Percentiles rank a stretch among this genome's conserved stretches.
Evolutionary conservation across 2,113 vertebrate genomes (phyloP).

Genomic region (Mola mola): DNA sequence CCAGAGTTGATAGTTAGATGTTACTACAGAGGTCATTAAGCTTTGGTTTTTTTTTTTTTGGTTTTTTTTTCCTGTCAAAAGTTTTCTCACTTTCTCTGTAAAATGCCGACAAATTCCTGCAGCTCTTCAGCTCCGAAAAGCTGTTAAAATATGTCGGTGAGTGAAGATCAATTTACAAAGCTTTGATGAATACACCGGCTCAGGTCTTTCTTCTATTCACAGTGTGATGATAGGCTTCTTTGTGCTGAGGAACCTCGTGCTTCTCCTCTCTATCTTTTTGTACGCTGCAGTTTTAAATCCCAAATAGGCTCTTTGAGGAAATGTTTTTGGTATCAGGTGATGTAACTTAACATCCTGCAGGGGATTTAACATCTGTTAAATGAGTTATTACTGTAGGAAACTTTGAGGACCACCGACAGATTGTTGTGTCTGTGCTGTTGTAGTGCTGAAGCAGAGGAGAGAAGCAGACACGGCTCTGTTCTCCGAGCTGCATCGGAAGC

Average conservation of each 20-base stretch:
- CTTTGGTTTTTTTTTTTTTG: no score
- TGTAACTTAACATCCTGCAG: background rate
- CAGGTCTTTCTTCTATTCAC: background rate
- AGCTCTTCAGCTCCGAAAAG: no score
- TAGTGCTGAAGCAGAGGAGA: conserved; percentile 93
- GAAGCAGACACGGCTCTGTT: conserved; percentile 93
- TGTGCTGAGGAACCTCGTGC: conserved; percentile 5
- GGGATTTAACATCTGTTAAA: background rate
- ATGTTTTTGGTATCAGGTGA: background rate
- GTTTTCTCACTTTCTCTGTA: no score
- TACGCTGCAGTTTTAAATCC: background rate
- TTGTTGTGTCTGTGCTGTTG: conserved; percentile 32
- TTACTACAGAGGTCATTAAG: no score
- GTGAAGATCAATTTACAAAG: no score
- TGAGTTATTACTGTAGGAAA: background rate
- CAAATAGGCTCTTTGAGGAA: background rate
- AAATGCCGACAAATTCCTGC: no score
- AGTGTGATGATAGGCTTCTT: background rate
- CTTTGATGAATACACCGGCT: no score
- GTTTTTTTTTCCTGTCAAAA: no score
- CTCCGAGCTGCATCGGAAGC: conserved; percentile 95
- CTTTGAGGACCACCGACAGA: background rate
- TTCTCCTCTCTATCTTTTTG: no score
- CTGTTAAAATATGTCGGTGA: no score
- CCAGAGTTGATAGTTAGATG: no score